phyloP scores from a whole-genome alignment of 2,888 invertebrate species.

The Rhagonycha lutea region DNA sequence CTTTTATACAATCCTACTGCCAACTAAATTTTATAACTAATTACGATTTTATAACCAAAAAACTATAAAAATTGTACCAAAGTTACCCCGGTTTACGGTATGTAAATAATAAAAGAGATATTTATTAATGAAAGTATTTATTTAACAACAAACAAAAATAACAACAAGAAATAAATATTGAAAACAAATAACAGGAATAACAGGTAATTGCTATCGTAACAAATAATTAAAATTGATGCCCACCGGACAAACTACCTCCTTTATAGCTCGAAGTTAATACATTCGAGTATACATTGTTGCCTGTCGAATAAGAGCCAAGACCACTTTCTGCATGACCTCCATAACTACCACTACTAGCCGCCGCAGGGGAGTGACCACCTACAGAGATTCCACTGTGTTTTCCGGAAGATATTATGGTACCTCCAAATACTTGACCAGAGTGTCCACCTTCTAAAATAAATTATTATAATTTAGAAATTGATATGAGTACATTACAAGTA shows the following conservation, averaged over 20 bases:
- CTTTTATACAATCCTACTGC: too few species aligned
- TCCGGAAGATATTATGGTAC: slow-evolving; percentile 38
- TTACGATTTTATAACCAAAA: too few species aligned
- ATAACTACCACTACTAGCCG: slow-evolving; percentile 19
- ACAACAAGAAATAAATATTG: neutral
- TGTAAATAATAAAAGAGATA: too few species aligned
- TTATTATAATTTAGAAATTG: neutral
- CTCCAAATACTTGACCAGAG: slow-evolving; percentile 35
- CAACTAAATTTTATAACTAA: too few species aligned
- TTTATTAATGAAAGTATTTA: neutral
- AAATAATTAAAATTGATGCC: slow-evolving; percentile 9
- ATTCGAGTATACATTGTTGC: slow-evolving; percentile 11
- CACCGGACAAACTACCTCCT: slow-evolving; percentile 9
- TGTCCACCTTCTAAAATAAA: slow-evolving; percentile 15
- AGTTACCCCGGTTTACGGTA: too few species aligned
- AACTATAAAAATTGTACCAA: too few species aligned
- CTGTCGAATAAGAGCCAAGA: neutral
- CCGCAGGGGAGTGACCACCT: slow-evolving; percentile 21
- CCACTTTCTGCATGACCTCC: slow-evolving; percentile 20
- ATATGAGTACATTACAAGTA: neutral
- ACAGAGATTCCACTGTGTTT: slow-evolving; percentile 29
- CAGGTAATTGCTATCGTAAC: neutral
- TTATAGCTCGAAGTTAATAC: slow-evolving; percentile 27
- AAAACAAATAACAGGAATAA: neutral
- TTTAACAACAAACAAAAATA: neutral